Evolutionary conservation across 2,113 vertebrate genomes (phyloP).

Genomic region (Thomomys bottae): DNA sequence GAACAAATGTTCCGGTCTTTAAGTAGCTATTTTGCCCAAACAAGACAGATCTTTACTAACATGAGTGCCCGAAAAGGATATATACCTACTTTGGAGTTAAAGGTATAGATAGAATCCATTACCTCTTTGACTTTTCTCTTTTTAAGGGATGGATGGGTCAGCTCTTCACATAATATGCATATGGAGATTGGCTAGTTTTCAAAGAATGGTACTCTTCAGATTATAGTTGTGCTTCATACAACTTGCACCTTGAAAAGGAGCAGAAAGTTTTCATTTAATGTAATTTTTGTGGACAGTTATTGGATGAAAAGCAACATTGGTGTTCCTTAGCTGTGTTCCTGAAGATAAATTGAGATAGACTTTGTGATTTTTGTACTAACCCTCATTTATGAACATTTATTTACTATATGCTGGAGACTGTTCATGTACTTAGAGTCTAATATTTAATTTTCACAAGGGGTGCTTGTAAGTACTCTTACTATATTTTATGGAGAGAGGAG

Average conservation of each 20-base stretch:
- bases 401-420: not conserved
- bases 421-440: not conserved
- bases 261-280: conserved; percentile 24
- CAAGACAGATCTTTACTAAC: conserved; percentile 17
- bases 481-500: conserved; percentile 10
- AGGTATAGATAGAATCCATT: not conserved
- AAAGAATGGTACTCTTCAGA: not conserved
- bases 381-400: not conserved
- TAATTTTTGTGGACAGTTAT: not conserved
- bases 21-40: not conserved
- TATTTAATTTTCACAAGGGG: not conserved
- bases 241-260: conserved; percentile 44
- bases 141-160: not conserved
- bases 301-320: conserved; percentile 23
- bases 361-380: not conserved
- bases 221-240: conserved; percentile 31
- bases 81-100: not conserved
- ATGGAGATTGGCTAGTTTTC: conserved; percentile 2
- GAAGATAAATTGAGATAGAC: not conserved
- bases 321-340: conserved; percentile 35
- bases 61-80: not conserved
- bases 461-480: not conserved
- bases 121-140: not conserved
- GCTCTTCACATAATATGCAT: not conserved
- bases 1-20: not conserved